Evolutionary conservation across 2,113 vertebrate genomes (phyloP), one percentile per base, ranked within the genome.

Genomic region (Chunga burmeisteri): DNA sequence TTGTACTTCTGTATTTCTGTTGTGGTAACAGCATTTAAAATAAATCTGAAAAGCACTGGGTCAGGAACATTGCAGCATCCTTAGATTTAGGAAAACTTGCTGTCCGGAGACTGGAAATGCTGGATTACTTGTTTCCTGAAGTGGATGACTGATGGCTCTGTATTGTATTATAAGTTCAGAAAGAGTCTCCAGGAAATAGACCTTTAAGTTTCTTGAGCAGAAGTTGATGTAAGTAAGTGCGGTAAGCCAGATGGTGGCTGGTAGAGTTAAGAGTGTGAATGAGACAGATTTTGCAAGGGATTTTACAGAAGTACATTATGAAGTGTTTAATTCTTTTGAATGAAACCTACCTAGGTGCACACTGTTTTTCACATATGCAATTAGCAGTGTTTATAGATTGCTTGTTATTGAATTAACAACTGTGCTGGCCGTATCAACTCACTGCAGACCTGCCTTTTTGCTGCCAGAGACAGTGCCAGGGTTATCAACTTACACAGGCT

Each of bases 401-500:
- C 98, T 95, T 96, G 97, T 95, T 98, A 98, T 95, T 98, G 97
- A 94, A 97, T 97, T 93, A 98, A 97, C 98, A 97, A 66, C 98
- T 23, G 91, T 94, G 93, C 96, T 94, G 98, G 97, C 97, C 98
- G 0, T 98, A 98, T 98, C 98, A 98, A 95, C 88, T 90, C 96
- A 52, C 90, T 92, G 83, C 98, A 98, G 98, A 97, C 98, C 97
- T 98, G 98, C 97, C 98, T 98, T 95, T 97, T 97, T 97, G 81
- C 98, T 98, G 98, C 98, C 98, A 97, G 96, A 98, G 97, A 98
- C 96, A 92, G 97, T 97, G 97, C 98, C 96, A 96, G 96, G 98
- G 98, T 98, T 98, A 98, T 98, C 98, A 98, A 97, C 98, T 98
- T 98, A 96, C 98, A 96, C 98, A 98, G 98, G 96, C 98, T 98